These are phyloP conservation scores for Pheosia tremula DNA, from an alignment of 2,888 invertebrate species.

Conservation along the genomic window DNA sequence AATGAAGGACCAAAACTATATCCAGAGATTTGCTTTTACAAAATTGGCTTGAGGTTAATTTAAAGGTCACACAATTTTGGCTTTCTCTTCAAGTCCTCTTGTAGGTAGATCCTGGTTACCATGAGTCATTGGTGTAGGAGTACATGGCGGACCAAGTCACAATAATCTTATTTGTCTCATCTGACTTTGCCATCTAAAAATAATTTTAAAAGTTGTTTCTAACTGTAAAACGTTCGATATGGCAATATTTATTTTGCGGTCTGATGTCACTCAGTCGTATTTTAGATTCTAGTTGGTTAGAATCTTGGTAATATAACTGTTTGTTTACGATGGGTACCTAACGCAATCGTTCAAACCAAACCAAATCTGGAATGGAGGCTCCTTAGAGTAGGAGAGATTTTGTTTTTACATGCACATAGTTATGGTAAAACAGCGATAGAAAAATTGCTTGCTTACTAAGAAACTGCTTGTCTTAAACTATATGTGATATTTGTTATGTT, in stretches of 20 bases:
- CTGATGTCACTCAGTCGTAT: not conserved
- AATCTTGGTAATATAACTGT: not conserved
- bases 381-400: too few species aligned
- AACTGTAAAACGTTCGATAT: not conserved
- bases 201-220: slow-evolving; percentile 1
- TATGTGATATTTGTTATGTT: too few species aligned
- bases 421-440: too few species aligned
- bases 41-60: too few species aligned
- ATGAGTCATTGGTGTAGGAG: slow-evolving; percentile 1
- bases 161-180: not conserved
- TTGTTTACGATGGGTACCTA: too few species aligned
- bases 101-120: not conserved
- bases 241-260: not conserved
- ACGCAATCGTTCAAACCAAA: not conserved
- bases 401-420: too few species aligned
- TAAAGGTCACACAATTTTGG: too few species aligned
- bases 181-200: not conserved
- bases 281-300: not conserved
- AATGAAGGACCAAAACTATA: not conserved
- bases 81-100: not conserved
- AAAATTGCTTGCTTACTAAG: too few species aligned
- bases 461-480: too few species aligned
- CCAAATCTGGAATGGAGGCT: not conserved
- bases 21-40: not conserved
- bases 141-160: not conserved